phyloP scores from a whole-genome alignment of 2,888 invertebrate species.

The Podotricha telesiphe region DNA sequence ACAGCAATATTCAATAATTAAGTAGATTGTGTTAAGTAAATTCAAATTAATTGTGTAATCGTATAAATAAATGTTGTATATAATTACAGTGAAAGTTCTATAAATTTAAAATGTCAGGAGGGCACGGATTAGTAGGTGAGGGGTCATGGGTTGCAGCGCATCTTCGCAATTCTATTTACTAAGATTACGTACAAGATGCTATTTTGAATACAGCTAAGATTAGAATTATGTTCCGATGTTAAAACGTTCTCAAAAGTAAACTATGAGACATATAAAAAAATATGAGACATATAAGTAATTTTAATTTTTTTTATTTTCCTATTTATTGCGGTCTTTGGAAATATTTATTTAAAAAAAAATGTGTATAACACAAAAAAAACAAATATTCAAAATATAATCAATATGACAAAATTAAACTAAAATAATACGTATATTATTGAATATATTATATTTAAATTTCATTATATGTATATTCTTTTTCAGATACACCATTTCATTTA shows the following conservation, averaged over 20 bases:
- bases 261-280: too few species aligned
- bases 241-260: neutral
- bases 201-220: constrained; percentile 8
- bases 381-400: too few species aligned
- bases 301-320: too few species aligned
- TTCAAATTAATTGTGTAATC: constrained; percentile 45
- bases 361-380: too few species aligned
- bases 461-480: too few species aligned
- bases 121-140: constrained; percentile 45
- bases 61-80: constrained; percentile 45
- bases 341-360: too few species aligned
- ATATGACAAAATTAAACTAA: too few species aligned
- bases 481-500: constrained; percentile 26
- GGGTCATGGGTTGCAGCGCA: constrained; percentile 50
- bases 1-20: neutral
- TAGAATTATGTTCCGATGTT: neutral
- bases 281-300: too few species aligned
- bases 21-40: constrained; percentile 33
- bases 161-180: constrained; percentile 45
- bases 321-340: too few species aligned
- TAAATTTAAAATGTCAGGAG: constrained; percentile 49
- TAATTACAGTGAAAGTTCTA: constrained; percentile 44
- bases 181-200: constrained; percentile 47
- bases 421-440: too few species aligned
- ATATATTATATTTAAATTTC: too few species aligned